phyloP scores from a whole-genome alignment of 2,888 invertebrate species.

The Leucophenga montana region DNA sequence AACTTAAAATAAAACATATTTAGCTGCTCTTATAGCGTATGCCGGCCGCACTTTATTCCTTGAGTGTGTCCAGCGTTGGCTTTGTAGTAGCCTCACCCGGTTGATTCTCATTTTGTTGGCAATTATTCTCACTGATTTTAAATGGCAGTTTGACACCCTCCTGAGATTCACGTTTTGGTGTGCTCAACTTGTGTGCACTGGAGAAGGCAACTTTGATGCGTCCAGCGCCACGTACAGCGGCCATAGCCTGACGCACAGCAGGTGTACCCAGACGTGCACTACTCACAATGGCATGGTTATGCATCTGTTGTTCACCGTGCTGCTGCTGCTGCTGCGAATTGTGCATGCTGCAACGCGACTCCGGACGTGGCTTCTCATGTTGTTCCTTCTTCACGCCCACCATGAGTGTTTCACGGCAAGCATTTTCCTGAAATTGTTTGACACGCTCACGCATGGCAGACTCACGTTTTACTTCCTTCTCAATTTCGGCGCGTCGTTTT shows the following conservation, averaged over 20 bases:
- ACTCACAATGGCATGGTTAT: slow-evolving; percentile 26
- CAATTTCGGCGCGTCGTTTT: slow-evolving; percentile 66
- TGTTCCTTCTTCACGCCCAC: slow-evolving; percentile 65
- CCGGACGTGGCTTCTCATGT: slow-evolving; percentile 46
- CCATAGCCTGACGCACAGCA: slow-evolving; percentile 51
- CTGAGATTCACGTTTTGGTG: slow-evolving; percentile 71
- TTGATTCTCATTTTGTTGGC: slow-evolving; percentile 1
- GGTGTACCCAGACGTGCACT: slow-evolving; percentile 55
- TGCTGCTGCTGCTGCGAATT: slow-evolving; percentile 4
- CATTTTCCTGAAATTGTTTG: slow-evolving; percentile 63
- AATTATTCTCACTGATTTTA: slow-evolving; percentile 33
- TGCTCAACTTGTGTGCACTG: slow-evolving; percentile 55
- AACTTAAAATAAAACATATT: no score
- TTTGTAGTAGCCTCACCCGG: slow-evolving; percentile 30
- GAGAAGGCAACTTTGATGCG: slow-evolving; percentile 69
- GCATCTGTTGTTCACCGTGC: neutral
- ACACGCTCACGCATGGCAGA: slow-evolving; percentile 67
- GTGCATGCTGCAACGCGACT: slow-evolving; percentile 26
- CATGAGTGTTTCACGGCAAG: slow-evolving; percentile 63
- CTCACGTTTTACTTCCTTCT: slow-evolving; percentile 68
- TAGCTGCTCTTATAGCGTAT: no score
- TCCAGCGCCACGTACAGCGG: slow-evolving; percentile 60
- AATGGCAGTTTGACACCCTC: slow-evolving; percentile 54
- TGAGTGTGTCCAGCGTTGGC: slow-evolving; percentile 49
- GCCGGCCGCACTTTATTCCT: slow-evolving; percentile 38